Evolutionary conservation across 2,113 vertebrate species (phyloP), one percentile per base, ranked within the genome.

Genomic region (Hiodon alosoides): DNA sequence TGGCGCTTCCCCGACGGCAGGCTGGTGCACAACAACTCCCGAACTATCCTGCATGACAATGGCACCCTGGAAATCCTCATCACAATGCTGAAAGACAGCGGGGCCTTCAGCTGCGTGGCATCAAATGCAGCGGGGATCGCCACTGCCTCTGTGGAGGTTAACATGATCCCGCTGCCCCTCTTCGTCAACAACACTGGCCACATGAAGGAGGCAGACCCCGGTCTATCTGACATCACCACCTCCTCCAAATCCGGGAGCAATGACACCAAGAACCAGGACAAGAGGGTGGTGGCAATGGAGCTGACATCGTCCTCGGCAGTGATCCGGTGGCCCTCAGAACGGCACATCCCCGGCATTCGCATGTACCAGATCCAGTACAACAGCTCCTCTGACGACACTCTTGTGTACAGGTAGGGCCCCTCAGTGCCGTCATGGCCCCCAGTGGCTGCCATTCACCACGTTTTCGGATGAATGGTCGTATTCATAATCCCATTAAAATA

Each of bases 361-460:
- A 95, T 96, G 94, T 95, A 96, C 86, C 95, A 98, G 88, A 93
- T 98, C 70, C 95, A 95, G 85, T 98, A 98, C 82, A 98, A 98
- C 91, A 97, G 95, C 89, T 93, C 94, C 0, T 87, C 88, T 0
- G 95, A 98, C 16, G 94, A 96, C 77, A 94, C 94, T 5, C 84
- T 96, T 11, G 94, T 98, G 66, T 97, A 98, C 91, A 96, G 95
- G 95, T 95, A 85, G 88, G 61, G 2, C 16, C 46, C 48, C 31
- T 31, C 31, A 31, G 31, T 31, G 31, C 31, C 31, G 31, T 31
- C 31, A 31, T 31, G 31, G 2, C 31, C 31, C 31, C 31, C 31
- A 31, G 31, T 31, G 31, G 31, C 2, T 31, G 31, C 31, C 1
- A 31, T 31, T 31, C 31, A 31, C 31, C 31, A 31, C 31, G 31